Percentiles rank a stretch among this genome's conserved stretches.
Evolutionary conservation across 2,888 invertebrate genomes (phyloP).

Genomic region (Eilema griseolum): DNA sequence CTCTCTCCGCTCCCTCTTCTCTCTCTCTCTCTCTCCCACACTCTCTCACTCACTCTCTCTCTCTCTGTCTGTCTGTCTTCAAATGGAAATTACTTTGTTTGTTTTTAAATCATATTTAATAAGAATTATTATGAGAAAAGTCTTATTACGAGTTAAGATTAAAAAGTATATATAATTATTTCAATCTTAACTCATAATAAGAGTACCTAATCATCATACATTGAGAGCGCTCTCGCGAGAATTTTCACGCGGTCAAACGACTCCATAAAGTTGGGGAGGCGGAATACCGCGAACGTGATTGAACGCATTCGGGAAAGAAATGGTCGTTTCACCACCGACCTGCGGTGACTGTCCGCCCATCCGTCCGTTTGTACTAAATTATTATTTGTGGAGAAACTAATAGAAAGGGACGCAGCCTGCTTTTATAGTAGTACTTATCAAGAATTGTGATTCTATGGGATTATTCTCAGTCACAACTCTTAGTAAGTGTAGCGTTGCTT

Average conservation of each 20-base stretch:
- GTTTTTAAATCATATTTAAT: no score
- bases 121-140: no score
- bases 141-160: not conserved
- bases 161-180: no score
- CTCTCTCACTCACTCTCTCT: no score
- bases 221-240: not conserved
- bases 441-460: not conserved
- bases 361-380: not conserved
- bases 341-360: slow-evolving; percentile 4
- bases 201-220: not conserved
- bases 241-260: not conserved
- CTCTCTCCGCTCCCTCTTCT: no score
- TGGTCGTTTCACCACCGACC: not conserved
- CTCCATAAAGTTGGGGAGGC: not conserved
- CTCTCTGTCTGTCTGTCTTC: no score
- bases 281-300: not conserved
- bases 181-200: not conserved
- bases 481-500: not conserved
- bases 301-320: slow-evolving; percentile 6
- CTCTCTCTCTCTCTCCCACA: no score
- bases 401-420: not conserved
- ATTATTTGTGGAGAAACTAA: slow-evolving; percentile 2
- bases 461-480: not conserved
- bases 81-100: no score
- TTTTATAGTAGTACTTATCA: not conserved